A percentile compares a stretch with the other conserved stretches of the same genome.
Conservation (phyloP, 2,888 invertebrate genomes). For the Oligia latruncula region DNA sequence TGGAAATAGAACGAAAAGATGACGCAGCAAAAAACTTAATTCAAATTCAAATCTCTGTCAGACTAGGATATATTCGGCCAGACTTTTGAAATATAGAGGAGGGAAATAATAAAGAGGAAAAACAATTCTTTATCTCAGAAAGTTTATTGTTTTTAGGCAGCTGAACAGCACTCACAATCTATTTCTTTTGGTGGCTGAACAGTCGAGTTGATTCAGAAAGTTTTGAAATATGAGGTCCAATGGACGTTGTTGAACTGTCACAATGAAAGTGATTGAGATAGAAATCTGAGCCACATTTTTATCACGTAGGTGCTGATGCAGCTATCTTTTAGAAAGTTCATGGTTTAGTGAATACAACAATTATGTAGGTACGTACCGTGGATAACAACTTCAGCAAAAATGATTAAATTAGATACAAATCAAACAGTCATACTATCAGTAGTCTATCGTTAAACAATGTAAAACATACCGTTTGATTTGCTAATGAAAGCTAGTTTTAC, state of each 20-base stretch:
- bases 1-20: slow-evolving; percentile 37
- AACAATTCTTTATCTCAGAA: slow-evolving; percentile 7
- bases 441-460: neutral
- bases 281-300: neutral
- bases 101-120: slow-evolving; percentile 14
- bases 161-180: slow-evolving; percentile 13
- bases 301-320: no score
- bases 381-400: neutral
- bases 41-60: slow-evolving; percentile 49
- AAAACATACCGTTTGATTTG: slow-evolving; percentile 26
- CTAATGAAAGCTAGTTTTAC: slow-evolving; percentile 55
- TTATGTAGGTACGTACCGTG: neutral
- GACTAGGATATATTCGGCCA: slow-evolving; percentile 25
- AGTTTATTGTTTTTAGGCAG: slow-evolving; percentile 34
- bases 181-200: slow-evolving; percentile 11
- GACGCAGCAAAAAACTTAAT: slow-evolving; percentile 44
- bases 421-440: no score
- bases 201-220: neutral
- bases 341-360: neutral
- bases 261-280: neutral
- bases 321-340: neutral
- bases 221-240: slow-evolving; percentile 14
- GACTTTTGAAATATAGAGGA: slow-evolving; percentile 35
- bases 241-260: neutral
- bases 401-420: neutral